Percentiles rank a stretch among this genome's conserved stretches.
Conservation (phyloP, 2,888 invertebrate species). For the Sylvicola fuscatus region DNA sequence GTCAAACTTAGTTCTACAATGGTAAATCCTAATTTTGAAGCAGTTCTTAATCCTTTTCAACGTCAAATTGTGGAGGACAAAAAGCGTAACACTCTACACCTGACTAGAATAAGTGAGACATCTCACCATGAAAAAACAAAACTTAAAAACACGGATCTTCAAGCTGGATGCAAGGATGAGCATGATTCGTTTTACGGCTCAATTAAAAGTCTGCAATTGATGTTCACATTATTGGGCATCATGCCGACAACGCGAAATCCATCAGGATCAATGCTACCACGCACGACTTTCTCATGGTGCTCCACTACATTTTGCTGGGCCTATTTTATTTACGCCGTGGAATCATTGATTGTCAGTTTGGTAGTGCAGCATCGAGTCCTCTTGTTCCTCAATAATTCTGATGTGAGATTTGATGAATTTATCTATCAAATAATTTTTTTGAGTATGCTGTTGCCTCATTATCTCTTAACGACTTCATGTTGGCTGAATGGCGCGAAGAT, state of each 20-base stretch:
- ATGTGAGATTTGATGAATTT: slow-evolving; percentile 50
- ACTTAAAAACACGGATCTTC: slow-evolving; percentile 24
- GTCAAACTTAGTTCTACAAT: too few relatives aligned
- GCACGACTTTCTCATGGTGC: slow-evolving; percentile 41
- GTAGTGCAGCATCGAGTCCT: slow-evolving; percentile 32
- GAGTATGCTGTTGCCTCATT: slow-evolving; percentile 49
- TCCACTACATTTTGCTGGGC: slow-evolving; percentile 48
- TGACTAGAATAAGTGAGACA: slow-evolving; percentile 10
- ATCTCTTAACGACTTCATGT: slow-evolving; percentile 42
- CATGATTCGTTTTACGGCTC: slow-evolving; percentile 50
- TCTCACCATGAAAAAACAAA: slow-evolving; percentile 19
- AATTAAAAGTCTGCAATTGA: slow-evolving; percentile 44
- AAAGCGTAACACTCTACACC: slow-evolving; percentile 17
- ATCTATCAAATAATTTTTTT: slow-evolving; percentile 55
- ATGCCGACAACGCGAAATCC: slow-evolving; percentile 52
- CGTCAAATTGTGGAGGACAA: slow-evolving; percentile 23
- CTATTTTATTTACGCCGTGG: slow-evolving; percentile 36
- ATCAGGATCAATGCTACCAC: slow-evolving; percentile 25
- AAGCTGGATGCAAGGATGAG: slow-evolving; percentile 36
- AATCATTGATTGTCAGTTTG: slow-evolving; percentile 33
- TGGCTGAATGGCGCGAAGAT: slow-evolving; percentile 52
- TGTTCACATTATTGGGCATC: slow-evolving; percentile 55
- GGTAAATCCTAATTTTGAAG: too few relatives aligned
- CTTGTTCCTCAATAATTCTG: slow-evolving; percentile 33
- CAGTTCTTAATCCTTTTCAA: slow-evolving; percentile 23